Percentiles rank a stretch among this genome's conserved stretches.
These are phyloP conservation scores for Chascanopsetta lugubris DNA, from an alignment of 2,113 vertebrate genomes.

Conservation along the genomic window DNA sequence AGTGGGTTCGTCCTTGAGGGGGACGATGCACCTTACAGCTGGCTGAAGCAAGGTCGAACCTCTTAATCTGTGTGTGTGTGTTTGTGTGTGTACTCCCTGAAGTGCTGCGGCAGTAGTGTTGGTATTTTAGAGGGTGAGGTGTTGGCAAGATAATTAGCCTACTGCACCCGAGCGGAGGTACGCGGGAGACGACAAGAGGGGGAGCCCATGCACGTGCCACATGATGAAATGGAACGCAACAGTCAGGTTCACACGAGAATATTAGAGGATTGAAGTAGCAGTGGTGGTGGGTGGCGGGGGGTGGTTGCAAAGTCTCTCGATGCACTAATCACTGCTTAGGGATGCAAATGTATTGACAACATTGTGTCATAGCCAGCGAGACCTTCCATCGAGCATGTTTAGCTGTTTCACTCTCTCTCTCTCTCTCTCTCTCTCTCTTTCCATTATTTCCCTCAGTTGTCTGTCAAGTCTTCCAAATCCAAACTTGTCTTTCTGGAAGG, in stretches of 20 bases:
- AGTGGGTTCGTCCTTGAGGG: constrained; percentile 63
- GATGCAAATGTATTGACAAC: constrained; percentile 73
- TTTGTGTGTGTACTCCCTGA: constrained; percentile 53
- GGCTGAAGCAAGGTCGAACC: constrained; percentile 60
- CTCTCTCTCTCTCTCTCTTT: neutral
- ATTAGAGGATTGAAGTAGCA: constrained; percentile 8
- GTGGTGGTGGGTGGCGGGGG: neutral
- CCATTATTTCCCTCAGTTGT: neutral
- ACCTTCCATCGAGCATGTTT: constrained; percentile 45
- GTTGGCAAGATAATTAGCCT: constrained; percentile 37
- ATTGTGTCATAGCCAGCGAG: constrained; percentile 35
- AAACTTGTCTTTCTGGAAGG: constrained; percentile 53
- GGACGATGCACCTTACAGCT: constrained; percentile 42
- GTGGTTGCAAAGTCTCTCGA: constrained; percentile 45
- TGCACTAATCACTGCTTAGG: constrained; percentile 39
- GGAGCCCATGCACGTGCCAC: neutral
- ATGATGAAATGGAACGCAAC: constrained; percentile 71
- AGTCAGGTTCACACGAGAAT: constrained; percentile 42
- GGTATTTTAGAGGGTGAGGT: constrained; percentile 56
- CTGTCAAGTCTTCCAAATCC: constrained; percentile 47
- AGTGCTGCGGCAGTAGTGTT: constrained; percentile 36
- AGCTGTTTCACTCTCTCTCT: constrained; percentile 19
- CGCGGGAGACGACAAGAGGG: constrained; percentile 26
- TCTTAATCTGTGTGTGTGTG: constrained; percentile 40
- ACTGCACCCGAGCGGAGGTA: constrained; percentile 6